Percentiles rank a stretch among this genome's conserved stretches.
Evolutionary conservation across 2,797 vertebrate species (phyloP).

Genomic region (Lacerta bilineata): DNA sequence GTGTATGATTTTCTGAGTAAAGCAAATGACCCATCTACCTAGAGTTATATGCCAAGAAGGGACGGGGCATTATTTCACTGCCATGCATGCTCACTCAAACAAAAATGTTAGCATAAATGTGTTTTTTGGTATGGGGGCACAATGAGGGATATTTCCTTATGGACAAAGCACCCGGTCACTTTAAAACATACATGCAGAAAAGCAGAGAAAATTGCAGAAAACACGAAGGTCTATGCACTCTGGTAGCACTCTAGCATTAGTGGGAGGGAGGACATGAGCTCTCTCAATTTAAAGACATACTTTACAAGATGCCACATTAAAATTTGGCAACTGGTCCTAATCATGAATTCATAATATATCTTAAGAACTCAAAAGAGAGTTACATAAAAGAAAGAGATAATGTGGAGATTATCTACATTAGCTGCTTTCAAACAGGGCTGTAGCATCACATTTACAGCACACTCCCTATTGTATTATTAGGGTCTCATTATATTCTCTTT

Average conservation of each 20-base stretch:
- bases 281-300: constrained; percentile 49
- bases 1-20: background rate
- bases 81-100: background rate
- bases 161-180: background rate
- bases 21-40: constrained; percentile 5
- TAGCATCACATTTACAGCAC: background rate
- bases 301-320: background rate
- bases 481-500: constrained; percentile 21
- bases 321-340: constrained; percentile 23
- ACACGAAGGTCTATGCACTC: background rate
- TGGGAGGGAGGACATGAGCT: constrained; percentile 24
- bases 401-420: background rate
- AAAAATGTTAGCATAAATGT: constrained; percentile 10
- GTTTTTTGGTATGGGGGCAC: background rate
- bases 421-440: background rate
- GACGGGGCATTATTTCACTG: background rate
- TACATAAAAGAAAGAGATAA: background rate
- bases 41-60: background rate
- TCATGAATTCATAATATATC: constrained; percentile 29
- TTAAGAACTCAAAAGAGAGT: constrained; percentile 39
- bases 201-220: background rate
- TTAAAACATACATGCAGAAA: background rate
- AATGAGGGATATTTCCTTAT: background rate
- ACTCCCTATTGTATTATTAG: background rate
- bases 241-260: background rate